Conservation (phyloP, 1,140 invertebrate genomes). For the Geopemphigus sp. region DNA sequence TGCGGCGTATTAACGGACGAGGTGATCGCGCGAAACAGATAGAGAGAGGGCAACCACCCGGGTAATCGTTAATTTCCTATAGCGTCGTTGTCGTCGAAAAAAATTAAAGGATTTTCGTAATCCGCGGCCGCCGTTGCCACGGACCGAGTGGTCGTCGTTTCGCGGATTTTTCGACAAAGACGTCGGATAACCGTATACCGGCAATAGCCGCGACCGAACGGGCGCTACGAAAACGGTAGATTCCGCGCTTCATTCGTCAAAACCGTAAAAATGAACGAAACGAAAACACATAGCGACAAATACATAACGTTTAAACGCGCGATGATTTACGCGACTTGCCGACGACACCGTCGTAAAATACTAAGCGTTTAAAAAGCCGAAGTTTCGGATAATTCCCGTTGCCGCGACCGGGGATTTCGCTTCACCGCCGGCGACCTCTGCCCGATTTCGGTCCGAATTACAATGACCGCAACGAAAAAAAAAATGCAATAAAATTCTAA, state of each 20-base stretch:
- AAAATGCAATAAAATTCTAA: neutral
- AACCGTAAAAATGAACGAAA: neutral
- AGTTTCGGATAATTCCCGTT: conserved; percentile 15
- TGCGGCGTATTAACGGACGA: no score
- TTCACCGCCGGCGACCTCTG: neutral
- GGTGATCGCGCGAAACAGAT: no score
- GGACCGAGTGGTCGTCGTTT: neutral
- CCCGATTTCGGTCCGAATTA: conserved; percentile 7
- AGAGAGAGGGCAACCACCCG: no score
- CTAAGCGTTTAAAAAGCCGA: conserved; percentile 25
- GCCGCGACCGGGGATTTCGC: neutral
- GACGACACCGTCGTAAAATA: conserved; percentile 9
- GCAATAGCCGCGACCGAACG: neutral
- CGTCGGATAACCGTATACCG: neutral
- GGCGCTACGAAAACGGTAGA: neutral
- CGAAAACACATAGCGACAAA: neutral
- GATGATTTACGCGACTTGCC: conserved; percentile 26
- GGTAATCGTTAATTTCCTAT: conserved; percentile 2
- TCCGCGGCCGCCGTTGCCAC: no score
- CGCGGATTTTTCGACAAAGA: neutral
- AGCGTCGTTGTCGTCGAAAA: neutral
- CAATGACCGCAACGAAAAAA: conserved; percentile 12
- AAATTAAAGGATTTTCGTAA: neutral
- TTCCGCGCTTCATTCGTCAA: neutral
- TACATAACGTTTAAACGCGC: conserved; percentile 8